Base-by-base conservation (phyloP, 2,113 vertebrate species). In the Coregonus clupeaformis region DNA sequence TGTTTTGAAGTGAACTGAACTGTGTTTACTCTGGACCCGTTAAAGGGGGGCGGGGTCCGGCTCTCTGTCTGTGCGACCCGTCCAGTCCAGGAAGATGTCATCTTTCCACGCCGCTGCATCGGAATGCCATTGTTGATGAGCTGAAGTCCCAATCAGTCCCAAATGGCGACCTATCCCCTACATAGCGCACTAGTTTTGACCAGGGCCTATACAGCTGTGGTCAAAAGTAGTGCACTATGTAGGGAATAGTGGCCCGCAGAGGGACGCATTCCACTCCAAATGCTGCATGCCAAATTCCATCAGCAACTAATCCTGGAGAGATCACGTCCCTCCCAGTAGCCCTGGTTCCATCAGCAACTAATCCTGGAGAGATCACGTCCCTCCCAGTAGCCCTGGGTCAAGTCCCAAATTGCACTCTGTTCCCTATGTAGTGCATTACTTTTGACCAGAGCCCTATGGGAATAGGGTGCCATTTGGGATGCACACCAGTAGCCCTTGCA, bases 331-430 rank as follows among this genome's bases (percentile, higher is more conserved):
- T 32, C 1, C 6, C 32, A n/a, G n/a, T n/a, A n/a, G n/a, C n/a
- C n/a, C n/a, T n/a, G n/a, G n/a, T 87, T 84, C 76, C 64, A 67
- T 90, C 88, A 83, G 80, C 85, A 85, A 82, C 79, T 79, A 74
- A 72, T 83, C 75, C 90, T 83, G 87, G 36, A 42, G 11, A 85
- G 91, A 91, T 91, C 86, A 88, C 86, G 88, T 91, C 88, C 75
- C 72, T 32, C 1, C 6, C 32, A 32, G 32, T 32, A 6, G 32
- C 6, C 32, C 6, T 42, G 9, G 9, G 2, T 11, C 11, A 11
- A 3, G 36, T 42, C 36, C 36, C 36, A 42, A 42, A 42, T 11
- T 42, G 36, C 36, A 42, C 36, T 12, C 36, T 42, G 3, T 42
- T 42, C 36, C 9, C 36, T 12, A 42, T 42, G 9, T 12, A 42